Conservation (phyloP, 2,888 invertebrate genomes). For the Meliscaeva auricollis region DNA sequence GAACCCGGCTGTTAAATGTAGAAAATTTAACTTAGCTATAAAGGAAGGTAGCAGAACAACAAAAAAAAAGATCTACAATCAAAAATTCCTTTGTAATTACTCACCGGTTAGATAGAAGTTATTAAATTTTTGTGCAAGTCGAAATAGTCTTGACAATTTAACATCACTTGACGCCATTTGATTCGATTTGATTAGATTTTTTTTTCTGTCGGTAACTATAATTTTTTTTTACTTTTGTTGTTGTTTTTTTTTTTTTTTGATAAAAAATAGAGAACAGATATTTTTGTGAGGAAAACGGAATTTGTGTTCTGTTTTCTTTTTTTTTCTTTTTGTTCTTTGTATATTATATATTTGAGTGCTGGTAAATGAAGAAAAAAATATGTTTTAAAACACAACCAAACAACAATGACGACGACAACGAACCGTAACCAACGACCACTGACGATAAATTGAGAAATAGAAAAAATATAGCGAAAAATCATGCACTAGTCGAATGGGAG, state of each 20-base stretch:
- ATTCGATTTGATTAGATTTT: constrained; percentile 51
- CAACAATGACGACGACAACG: constrained; percentile 61
- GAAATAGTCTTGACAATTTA: constrained; percentile 88
- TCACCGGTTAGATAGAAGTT: constrained; percentile 95
- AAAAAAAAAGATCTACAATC: not conserved
- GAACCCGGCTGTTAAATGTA: constrained; percentile 63
- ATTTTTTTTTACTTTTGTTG: not conserved
- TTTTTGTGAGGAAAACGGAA: constrained; percentile 37
- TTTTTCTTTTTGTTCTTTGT: constrained; percentile 40
- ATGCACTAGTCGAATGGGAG: constrained; percentile 69
- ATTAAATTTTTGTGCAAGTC: constrained; percentile 94
- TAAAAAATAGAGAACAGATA: constrained; percentile 7
- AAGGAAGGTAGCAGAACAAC: not conserved
- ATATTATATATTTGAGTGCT: constrained; percentile 30
- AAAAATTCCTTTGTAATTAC: constrained; percentile 77
- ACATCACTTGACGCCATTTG: constrained; percentile 82
- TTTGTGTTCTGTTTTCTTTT: constrained; percentile 35
- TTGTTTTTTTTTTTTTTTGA: not conserved
- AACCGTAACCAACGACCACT: constrained; percentile 74
- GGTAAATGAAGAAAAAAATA: constrained; percentile 22
- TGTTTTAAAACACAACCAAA: constrained; percentile 20
- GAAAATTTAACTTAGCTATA: no score
- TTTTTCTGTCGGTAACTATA: not conserved
- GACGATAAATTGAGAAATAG: constrained; percentile 69
- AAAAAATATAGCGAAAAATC: constrained; percentile 56